Conservation (phyloP, 1,140 invertebrate genomes). For the Leguminivora glycinivorella region DNA sequence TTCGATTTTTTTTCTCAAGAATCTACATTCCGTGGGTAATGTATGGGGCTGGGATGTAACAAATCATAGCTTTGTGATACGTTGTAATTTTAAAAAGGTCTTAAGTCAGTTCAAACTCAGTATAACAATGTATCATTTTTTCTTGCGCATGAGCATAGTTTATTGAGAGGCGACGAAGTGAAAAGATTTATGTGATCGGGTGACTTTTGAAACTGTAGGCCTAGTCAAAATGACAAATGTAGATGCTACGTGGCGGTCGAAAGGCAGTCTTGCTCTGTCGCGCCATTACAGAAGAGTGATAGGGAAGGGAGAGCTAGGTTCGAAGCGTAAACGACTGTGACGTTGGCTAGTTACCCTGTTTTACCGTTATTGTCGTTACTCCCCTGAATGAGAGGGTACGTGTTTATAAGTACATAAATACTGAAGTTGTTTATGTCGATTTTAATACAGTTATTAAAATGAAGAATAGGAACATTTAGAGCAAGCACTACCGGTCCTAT, state of each 20-base stretch:
- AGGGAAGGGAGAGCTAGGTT: no score
- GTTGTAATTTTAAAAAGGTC: not conserved
- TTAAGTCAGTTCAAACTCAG: not conserved
- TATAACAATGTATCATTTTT: not conserved
- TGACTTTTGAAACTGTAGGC: slow-evolving; percentile 9
- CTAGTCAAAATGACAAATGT: no score
- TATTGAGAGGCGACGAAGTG: slow-evolving; percentile 57
- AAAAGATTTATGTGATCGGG: slow-evolving; percentile 55
- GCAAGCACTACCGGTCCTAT: not conserved
- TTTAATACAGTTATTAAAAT: slow-evolving; percentile 6
- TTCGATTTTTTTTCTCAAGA: slow-evolving; percentile 56
- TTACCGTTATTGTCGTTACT: slow-evolving; percentile 10
- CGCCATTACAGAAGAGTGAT: no score
- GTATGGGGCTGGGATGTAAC: slow-evolving; percentile 55
- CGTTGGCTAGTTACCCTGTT: no score
- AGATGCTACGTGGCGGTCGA: no score
- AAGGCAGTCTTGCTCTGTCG: no score
- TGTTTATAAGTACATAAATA: slow-evolving; percentile 22
- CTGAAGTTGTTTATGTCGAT: slow-evolving; percentile 9
- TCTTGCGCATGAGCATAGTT: slow-evolving; percentile 27
- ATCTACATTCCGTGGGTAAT: slow-evolving; percentile 49
- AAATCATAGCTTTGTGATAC: slow-evolving; percentile 63
- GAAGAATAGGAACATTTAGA: not conserved
- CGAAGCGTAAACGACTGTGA: no score
- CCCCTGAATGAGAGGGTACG: not conserved